These are phyloP conservation scores for Scophthalmus maximus DNA, from an alignment of 2,113 vertebrate genomes.

Conservation along the genomic window DNA sequence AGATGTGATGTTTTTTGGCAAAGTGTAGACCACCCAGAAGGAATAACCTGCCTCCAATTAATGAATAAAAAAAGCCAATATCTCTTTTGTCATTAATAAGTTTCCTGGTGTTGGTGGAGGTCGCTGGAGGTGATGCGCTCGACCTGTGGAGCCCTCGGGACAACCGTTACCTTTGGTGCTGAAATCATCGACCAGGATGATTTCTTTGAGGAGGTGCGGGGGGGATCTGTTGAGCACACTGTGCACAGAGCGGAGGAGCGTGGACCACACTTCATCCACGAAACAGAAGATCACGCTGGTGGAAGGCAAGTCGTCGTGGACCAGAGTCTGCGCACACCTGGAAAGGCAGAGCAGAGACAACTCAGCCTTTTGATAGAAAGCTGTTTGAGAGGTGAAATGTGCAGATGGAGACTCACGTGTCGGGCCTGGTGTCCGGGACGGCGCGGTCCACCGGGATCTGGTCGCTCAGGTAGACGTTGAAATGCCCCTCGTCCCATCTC, in stretches of 20 bases:
- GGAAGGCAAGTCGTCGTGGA: conserved; percentile 89
- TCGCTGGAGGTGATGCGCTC: no score
- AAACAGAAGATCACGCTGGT: conserved; percentile 97
- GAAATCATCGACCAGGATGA: conserved; percentile 96
- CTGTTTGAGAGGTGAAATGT: background rate
- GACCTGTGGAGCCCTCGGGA: background rate
- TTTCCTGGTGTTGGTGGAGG: background rate
- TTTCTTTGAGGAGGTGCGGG: conserved; percentile 87
- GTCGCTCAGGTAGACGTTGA: conserved; percentile 96
- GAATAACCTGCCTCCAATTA: no score
- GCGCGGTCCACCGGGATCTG: conserved; percentile 93
- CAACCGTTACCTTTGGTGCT: conserved; percentile 90
- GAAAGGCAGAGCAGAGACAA: background rate
- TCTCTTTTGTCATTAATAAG: no score
- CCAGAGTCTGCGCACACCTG: conserved; percentile 87
- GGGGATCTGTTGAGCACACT: conserved; percentile 95
- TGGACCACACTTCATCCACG: conserved; percentile 98
- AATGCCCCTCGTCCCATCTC: conserved; percentile 94
- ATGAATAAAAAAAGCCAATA: no score
- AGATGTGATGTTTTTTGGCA: background rate
- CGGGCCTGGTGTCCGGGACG: conserved; percentile 91
- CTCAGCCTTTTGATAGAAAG: background rate
- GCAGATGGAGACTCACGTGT: conserved; percentile 83
- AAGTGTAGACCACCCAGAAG: background rate
- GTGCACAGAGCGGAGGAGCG: conserved; percentile 93